Base-by-base conservation (phyloP, 2,113 vertebrate genomes). In the Bambusicola thoracicus region DNA sequence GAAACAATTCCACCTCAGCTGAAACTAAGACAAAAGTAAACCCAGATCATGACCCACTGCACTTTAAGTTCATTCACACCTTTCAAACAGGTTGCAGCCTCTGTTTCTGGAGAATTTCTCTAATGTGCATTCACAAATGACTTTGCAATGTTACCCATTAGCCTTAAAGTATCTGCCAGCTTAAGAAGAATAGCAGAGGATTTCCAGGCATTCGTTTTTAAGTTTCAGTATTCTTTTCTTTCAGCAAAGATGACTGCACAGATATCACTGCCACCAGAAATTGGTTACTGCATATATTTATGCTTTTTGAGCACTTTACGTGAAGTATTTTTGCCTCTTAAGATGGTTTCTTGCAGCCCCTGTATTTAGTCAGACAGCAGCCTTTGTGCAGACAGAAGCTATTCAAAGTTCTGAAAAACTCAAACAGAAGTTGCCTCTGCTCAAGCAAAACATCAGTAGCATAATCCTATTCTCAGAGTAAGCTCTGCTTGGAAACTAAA, bases 401-500 rank as follows among this genome's bases (percentile, higher is more conserved):
- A 55, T 53, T 63, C 29, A 77, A 32, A 20, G 2, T 46, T 18
- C 30, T 74, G 53, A 84, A 92, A 93, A 87, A 49, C 20, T 15
- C 38, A 22, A 63, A 44, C 62, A 83, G 49, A 90, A 90, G 92
- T 65, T 88, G n/a, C 82, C 48, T 75, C 40, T 75, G n/a, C 51
- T 88, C 61, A 93, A 67, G 65, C 72, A 90, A 53, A 92, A 90
- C 27, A 75, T 78, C 61, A 81, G 85, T 22, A 92, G 82, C 65
- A 56, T 65, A 91, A 94, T 92, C 63, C 44, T 81, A 61, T 90
- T 90, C 68, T 77, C 30, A 63, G 56, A 91, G 80, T 75, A 90
- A 81, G 62, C 32, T 92, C 80, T 95, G 83, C 83, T 81, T 86
- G 80, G 73, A 94, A 95, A 88, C 85, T 92, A 90, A 95, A 84